Conservation (phyloP, 2,797 vertebrate species). For the Sylvia borin region DNA sequence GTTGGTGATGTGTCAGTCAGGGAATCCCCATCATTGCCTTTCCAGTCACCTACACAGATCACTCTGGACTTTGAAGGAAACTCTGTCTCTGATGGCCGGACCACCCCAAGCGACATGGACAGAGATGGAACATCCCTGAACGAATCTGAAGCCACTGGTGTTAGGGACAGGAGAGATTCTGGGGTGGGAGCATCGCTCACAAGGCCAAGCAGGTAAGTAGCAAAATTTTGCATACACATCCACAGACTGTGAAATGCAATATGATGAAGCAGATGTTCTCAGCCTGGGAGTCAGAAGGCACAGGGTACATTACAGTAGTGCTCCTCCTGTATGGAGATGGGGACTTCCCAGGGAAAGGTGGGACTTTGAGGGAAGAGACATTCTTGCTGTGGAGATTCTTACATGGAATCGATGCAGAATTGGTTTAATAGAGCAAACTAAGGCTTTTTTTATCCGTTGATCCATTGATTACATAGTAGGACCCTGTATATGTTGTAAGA, state of each 20-base stretch:
- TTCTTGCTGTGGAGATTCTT: background rate
- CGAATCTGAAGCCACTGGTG: constrained; percentile 84
- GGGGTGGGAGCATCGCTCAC: constrained; percentile 96
- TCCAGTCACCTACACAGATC: constrained; percentile 84
- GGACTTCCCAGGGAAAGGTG: background rate
- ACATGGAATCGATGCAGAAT: background rate
- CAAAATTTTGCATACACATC: background rate
- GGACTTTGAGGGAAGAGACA: background rate
- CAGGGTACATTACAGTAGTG: background rate
- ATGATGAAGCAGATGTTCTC: background rate
- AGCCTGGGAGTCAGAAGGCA: background rate
- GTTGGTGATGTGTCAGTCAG: constrained; percentile 54
- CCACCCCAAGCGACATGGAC: constrained; percentile 85
- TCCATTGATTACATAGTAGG: background rate
- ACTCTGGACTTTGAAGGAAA: constrained; percentile 91
- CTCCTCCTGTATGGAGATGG: background rate
- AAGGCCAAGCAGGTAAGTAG: constrained; percentile 89
- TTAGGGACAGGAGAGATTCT: constrained; percentile 93
- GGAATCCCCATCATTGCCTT: constrained; percentile 47
- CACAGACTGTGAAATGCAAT: background rate
- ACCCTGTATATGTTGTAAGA: background rate
- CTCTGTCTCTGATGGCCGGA: constrained; percentile 87
- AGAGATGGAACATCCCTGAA: constrained; percentile 88
- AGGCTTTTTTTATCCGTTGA: background rate
- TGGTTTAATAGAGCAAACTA: background rate